These are phyloP conservation scores for Lathamus discolor DNA, from an alignment of 2,113 vertebrate species.

Conservation along the genomic window DNA sequence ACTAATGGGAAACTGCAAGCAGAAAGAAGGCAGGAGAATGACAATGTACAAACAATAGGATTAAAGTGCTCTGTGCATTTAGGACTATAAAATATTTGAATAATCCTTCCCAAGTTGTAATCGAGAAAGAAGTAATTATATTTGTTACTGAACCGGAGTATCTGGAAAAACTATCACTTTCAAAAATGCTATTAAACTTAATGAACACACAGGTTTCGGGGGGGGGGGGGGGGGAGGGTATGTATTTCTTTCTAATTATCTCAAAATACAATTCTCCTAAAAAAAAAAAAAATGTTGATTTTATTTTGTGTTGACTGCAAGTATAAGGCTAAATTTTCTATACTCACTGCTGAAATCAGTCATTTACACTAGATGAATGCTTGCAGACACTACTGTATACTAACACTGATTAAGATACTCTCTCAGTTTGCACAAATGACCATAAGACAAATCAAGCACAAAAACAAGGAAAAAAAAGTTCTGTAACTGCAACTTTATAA, in stretches of 20 bases:
- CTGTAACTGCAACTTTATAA: not conserved
- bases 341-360: not conserved
- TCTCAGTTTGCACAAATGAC: not conserved
- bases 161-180: not conserved
- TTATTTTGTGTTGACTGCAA: not conserved
- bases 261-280: not conserved
- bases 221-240: not conserved
- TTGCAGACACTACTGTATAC: not conserved
- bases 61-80: conserved; percentile 33
- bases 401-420: not conserved
- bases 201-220: not conserved
- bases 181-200: conserved; percentile 2
- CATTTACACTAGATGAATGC: not conserved
- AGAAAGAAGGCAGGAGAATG: conserved; percentile 28
- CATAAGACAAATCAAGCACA: not conserved
- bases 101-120: conserved; percentile 51
- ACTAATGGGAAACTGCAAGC: conserved; percentile 19
- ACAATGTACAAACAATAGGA: conserved; percentile 64
- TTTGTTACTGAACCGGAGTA: not conserved
- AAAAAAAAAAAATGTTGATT: not conserved
- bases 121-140: conserved; percentile 26
- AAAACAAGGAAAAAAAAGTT: not conserved
- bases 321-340: not conserved
- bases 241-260: not conserved
- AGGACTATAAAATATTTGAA: conserved; percentile 36